These are phyloP conservation scores for Adoxophyes honmai DNA, from an alignment of 1,140 invertebrate species.

Conservation along the genomic window DNA sequence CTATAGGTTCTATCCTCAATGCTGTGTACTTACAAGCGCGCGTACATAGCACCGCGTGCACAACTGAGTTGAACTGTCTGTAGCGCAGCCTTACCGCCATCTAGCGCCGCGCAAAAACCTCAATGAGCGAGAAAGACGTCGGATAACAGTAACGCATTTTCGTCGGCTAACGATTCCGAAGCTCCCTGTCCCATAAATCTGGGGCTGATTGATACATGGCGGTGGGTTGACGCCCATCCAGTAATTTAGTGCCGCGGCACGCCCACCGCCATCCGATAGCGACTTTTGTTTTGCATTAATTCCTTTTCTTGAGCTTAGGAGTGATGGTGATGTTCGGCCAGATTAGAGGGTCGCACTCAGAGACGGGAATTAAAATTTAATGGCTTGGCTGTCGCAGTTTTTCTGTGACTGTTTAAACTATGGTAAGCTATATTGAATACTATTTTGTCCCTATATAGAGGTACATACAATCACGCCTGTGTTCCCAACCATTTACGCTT, in stretches of 20 bases:
- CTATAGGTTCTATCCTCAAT: no score
- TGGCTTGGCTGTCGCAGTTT: no score
- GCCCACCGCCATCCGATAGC: conserved; percentile 59
- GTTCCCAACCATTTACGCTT: no score
- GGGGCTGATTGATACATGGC: conserved; percentile 77
- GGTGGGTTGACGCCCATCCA: conserved; percentile 76
- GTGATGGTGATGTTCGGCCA: conserved; percentile 25
- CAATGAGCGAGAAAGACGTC: conserved; percentile 30
- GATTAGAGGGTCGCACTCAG: neutral
- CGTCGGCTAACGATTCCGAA: conserved; percentile 74
- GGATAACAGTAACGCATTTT: conserved; percentile 63
- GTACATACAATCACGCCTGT: no score
- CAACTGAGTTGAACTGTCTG: no score
- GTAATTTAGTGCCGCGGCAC: conserved; percentile 73
- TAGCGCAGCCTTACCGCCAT: neutral
- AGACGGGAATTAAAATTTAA: no score
- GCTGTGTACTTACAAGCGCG: no score
- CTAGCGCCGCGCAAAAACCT: conserved; percentile 21
- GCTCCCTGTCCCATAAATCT: conserved; percentile 76
- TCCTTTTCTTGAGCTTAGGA: conserved; percentile 49
- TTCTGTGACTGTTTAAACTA: no score
- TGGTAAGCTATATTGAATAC: no score
- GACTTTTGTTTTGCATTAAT: conserved; percentile 76
- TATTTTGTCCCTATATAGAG: no score
- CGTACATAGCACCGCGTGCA: no score